Percentiles rank a stretch among this genome's conserved stretches.
Conservation (phyloP, 2,797 vertebrate species). For the Pseudopleuronectes americanus region DNA sequence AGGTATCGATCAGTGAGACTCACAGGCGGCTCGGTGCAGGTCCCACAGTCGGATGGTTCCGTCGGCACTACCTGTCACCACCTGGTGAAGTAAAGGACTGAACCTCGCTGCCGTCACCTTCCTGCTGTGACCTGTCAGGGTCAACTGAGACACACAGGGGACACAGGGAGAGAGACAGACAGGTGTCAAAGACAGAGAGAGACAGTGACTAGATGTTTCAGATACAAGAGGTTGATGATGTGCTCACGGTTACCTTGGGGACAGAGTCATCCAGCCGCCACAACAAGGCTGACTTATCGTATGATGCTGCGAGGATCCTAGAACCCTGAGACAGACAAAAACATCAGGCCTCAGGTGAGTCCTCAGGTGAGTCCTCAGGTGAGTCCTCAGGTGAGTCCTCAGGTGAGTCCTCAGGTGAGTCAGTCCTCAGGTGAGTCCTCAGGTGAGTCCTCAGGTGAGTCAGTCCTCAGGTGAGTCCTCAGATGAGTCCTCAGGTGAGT, state of each 20-base stretch:
- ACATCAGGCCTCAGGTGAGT: neutral
- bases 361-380: neutral
- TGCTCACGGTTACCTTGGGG: slow-evolving; percentile 84
- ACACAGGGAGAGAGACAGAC: neutral
- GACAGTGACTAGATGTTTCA: neutral
- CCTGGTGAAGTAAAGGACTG: slow-evolving; percentile 81
- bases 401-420: neutral
- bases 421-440: neutral
- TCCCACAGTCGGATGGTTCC: slow-evolving; percentile 90
- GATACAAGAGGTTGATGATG: neutral
- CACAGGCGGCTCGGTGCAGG: slow-evolving; percentile 87
- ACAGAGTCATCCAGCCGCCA: slow-evolving; percentile 85
- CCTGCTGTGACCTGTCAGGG: slow-evolving; percentile 89
- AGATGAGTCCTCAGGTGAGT: neutral
- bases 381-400: too few species aligned
- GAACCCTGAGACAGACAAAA: slow-evolving; percentile 75
- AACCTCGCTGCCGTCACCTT: slow-evolving; percentile 91
- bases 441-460: neutral
- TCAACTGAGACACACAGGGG: slow-evolving; percentile 77
- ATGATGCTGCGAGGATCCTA: slow-evolving; percentile 86
- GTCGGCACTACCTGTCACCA: slow-evolving; percentile 89
- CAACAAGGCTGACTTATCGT: slow-evolving; percentile 87
- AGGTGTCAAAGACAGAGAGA: neutral
- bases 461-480: neutral
- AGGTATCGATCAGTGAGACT: slow-evolving; percentile 56